Conservation (phyloP, 92 coral and sea anemone species). For the Bergia sp. region DNA sequence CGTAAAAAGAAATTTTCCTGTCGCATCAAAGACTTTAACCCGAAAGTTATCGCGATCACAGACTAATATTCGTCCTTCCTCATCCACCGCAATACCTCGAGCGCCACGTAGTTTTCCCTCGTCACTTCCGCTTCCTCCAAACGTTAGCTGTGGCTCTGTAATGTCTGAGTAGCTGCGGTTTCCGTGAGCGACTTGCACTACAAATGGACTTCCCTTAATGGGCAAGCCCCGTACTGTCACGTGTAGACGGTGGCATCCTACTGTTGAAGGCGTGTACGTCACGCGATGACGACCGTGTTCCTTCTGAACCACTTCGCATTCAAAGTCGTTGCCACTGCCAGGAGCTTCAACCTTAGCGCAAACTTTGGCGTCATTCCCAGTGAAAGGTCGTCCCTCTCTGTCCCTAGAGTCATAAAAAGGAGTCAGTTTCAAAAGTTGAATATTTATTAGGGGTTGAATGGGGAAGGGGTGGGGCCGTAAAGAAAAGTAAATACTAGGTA, state of each 20-base stretch:
- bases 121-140: conserved; percentile 57
- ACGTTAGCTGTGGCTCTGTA: conserved; percentile 40
- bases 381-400: conserved; percentile 60
- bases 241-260: conserved; percentile 57
- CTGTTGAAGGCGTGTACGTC: conserved; percentile 50
- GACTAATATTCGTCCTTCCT: conserved; percentile 55
- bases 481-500: too few species aligned
- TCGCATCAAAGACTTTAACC: conserved; percentile 60
- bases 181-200: conserved; percentile 44
- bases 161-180: conserved; percentile 52
- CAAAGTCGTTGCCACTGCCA: conserved; percentile 10
- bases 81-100: conserved; percentile 63
- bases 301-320: conserved; percentile 40
- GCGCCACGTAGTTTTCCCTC: conserved; percentile 55
- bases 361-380: conserved; percentile 47
- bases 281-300: conserved; percentile 56
- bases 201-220: conserved; percentile 61
- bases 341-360: conserved; percentile 51
- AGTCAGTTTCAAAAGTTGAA: too few species aligned
- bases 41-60: conserved; percentile 73
- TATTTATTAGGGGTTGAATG: too few species aligned
- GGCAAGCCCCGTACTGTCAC: conserved; percentile 59
- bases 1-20: conserved; percentile 52
- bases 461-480: too few species aligned
- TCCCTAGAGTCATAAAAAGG: conserved; percentile 46